Evolutionary conservation across 30 jellyfish, hydroid and myxozoan genomes (phyloP), one percentile per base, ranked within the genome.

Genomic region (Chironex yamaguchii): DNA sequence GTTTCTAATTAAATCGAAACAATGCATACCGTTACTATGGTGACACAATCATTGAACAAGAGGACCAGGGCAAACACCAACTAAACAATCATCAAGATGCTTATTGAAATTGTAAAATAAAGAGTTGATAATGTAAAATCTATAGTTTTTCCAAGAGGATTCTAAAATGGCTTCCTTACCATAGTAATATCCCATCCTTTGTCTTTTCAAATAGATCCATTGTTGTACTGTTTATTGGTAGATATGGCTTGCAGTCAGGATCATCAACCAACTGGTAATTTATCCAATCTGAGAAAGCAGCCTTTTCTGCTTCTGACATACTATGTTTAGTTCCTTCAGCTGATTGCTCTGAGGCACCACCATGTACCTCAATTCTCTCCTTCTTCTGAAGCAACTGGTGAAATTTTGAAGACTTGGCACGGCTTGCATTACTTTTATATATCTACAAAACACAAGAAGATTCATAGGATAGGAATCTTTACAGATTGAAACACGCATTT

Each of bases 311-410:
- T 28, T 96, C 98, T 4, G 99, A 88, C 4, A 76, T 71, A 0
- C 98, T 85, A 50, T 91, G 99, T 42, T 71, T 83, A 27, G 99
- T 96, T 14, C 98, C 99, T 35, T 88, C 97, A 0, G 99, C 98
- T 9, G 99, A 91, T 1, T 96, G 96, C 36, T 91, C 96, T 29
- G 99, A 80, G 0, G 99, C 31, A 3, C 99, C 99, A 21, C 99
- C 99, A 28, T 82, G 74, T 2, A 86, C 93, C 13, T 95, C 72
- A 21, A 95, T 76, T 69, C 91, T 96, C 13, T 85, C 97, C 54
- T 95, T 86, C 70, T 86, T 86, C 73, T 86, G 76, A n/a, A 86
- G 35, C 78, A 86, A 32, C 62, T 86, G 89, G 74, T 86, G 76
- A 84, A 86, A 86, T 30, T 62, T 68, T 29, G 95, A 85, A 6